A percentile compares a stretch with the other conserved stretches of the same genome.
Conservation (phyloP, 2,797 vertebrate genomes). For the Xyrichtys novacula region DNA sequence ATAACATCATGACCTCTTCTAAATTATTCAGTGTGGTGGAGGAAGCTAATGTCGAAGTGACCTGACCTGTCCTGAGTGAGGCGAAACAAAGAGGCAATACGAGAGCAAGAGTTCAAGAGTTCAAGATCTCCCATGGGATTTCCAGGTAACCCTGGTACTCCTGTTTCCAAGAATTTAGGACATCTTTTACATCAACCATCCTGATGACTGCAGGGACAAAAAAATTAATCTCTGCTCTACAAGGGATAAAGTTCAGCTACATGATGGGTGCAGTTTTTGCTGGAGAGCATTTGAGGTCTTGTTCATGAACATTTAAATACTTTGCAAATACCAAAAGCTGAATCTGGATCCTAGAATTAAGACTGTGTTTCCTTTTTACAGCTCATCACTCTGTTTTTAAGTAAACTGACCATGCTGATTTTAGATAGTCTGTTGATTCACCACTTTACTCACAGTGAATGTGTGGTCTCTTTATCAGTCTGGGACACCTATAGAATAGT, state of each 20-base stretch:
- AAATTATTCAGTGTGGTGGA: conserved; percentile 72
- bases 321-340: too few relatives aligned
- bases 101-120: conserved; percentile 40
- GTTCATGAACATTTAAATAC: too few relatives aligned
- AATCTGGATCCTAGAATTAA: too few relatives aligned
- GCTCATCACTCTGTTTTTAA: too few relatives aligned
- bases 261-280: too few relatives aligned
- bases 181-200: background rate
- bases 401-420: too few relatives aligned
- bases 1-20: conserved; percentile 46
- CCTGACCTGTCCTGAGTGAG: conserved; percentile 50
- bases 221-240: background rate
- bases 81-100: conserved; percentile 53
- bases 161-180: conserved; percentile 3
- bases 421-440: too few relatives aligned
- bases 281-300: too few relatives aligned
- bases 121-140: conserved; percentile 45
- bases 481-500: too few relatives aligned
- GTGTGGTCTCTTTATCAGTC: too few relatives aligned
- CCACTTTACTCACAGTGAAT: too few relatives aligned
- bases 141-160: conserved; percentile 27
- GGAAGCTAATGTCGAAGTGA: conserved; percentile 61
- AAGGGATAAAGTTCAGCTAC: background rate
- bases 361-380: too few relatives aligned
- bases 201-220: background rate